Percentiles rank a stretch among this genome's conserved stretches.
Evolutionary conservation across 2,113 vertebrate species (phyloP).

Genomic region (Seriola dumerili): DNA sequence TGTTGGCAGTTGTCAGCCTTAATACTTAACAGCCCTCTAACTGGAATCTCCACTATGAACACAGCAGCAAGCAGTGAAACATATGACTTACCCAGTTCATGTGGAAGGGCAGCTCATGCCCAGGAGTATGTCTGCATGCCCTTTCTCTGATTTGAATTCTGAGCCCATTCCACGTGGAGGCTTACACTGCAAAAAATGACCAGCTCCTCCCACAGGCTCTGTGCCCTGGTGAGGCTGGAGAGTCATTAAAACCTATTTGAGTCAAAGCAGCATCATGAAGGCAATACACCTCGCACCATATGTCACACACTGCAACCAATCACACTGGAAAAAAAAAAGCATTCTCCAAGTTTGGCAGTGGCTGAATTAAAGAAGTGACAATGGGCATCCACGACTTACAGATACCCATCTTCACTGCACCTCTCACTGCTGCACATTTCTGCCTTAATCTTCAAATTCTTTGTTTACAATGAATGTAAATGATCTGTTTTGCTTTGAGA

Average conservation of each 20-base stretch:
- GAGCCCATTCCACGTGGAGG: constrained; percentile 1
- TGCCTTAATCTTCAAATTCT: no score
- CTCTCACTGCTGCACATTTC: no score
- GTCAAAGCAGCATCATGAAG: not conserved
- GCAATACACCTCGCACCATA: not conserved
- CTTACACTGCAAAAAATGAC: constrained; percentile 57
- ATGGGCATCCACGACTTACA: no score
- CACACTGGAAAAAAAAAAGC: not conserved
- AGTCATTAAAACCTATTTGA: not conserved
- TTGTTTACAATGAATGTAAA: no score
- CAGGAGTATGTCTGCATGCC: constrained; percentile 47
- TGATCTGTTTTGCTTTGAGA: no score
- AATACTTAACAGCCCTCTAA: constrained; percentile 45
- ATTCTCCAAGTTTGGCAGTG: not conserved
- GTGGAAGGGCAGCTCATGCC: constrained; percentile 29
- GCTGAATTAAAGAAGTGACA: not conserved
- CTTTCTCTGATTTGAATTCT: constrained; percentile 67
- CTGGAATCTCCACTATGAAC: constrained; percentile 30
- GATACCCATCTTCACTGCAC: not conserved
- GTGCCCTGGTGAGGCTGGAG: not conserved
- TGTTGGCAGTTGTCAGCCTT: constrained; percentile 55
- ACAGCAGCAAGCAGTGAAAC: constrained; percentile 13
- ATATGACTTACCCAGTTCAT: constrained; percentile 14
- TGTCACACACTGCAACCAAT: not conserved
- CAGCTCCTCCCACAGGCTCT: not conserved